A percentile compares a stretch with the other conserved stretches of the same genome.
phyloP scores from a whole-genome alignment of 2,797 vertebrate species.

The Sebastes kiyomatsui region DNA sequence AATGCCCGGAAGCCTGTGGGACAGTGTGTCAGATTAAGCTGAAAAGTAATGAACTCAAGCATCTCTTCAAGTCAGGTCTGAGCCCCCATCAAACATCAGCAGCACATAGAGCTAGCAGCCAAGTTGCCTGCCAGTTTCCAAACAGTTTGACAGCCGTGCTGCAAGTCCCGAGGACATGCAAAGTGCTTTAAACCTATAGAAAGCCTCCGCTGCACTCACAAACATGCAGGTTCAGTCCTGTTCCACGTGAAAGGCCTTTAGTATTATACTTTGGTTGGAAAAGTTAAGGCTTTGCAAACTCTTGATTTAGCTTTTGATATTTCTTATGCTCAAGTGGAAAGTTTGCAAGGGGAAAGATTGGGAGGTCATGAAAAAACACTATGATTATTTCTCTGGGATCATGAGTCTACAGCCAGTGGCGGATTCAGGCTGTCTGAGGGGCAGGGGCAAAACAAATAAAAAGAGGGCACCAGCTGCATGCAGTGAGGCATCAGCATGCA shows the following conservation, averaged over 20 bases:
- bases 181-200: constrained; percentile 32
- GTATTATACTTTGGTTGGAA: not conserved
- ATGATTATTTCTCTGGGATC: not conserved
- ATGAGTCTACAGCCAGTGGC: not conserved
- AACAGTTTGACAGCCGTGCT: constrained; percentile 47
- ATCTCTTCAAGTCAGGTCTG: constrained; percentile 34
- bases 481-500: not conserved
- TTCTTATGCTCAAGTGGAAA: not conserved
- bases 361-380: not conserved
- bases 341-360: not conserved
- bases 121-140: constrained; percentile 41
- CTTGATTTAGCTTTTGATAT: constrained; percentile 1
- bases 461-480: not conserved
- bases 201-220: constrained; percentile 37
- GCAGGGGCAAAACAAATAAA: not conserved
- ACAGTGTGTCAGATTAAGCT: constrained; percentile 31
- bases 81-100: constrained; percentile 33
- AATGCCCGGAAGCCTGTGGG: not conserved
- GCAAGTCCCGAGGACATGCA: constrained; percentile 30
- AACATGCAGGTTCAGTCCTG: constrained; percentile 63
- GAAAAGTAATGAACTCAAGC: constrained; percentile 45
- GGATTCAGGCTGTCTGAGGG: no score
- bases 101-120: constrained; percentile 28
- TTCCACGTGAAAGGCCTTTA: constrained; percentile 1
- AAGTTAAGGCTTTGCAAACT: not conserved